Conservation (phyloP, 2,797 vertebrate genomes). For the Podargus strigoides region DNA sequence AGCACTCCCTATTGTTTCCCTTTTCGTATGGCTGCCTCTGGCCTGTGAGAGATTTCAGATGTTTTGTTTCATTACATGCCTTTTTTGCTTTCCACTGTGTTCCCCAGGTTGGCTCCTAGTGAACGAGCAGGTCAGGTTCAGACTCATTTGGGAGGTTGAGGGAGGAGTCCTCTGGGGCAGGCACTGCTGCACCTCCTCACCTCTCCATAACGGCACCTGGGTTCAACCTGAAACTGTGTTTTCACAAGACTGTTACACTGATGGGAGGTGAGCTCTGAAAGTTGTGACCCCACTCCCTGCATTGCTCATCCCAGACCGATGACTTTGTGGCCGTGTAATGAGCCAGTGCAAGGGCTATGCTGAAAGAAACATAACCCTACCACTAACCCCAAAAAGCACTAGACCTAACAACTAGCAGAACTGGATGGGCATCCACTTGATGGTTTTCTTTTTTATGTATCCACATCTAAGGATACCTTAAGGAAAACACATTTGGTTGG, state of each 20-base stretch:
- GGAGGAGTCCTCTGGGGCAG: background rate
- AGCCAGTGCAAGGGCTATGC: background rate
- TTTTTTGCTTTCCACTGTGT: background rate
- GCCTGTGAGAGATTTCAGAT: fast-evolving
- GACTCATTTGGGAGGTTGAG: fast-evolving
- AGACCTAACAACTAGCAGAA: background rate
- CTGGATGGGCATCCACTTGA: background rate
- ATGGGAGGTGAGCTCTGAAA: background rate
- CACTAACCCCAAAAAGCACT: background rate
- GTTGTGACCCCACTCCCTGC: fast-evolving
- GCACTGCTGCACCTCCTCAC: background rate
- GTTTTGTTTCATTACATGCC: background rate
- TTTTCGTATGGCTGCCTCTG: background rate
- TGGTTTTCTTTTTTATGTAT: background rate
- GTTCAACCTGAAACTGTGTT: background rate
- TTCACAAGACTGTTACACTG: background rate
- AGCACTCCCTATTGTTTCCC: background rate
- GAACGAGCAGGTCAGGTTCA: background rate
- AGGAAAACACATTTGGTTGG: background rate
- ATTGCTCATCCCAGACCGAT: no score
- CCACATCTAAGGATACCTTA: background rate
- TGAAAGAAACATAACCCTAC: background rate
- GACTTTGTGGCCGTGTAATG: fast-evolving
- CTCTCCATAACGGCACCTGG: fast-evolving
- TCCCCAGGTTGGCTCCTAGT: background rate